Percentiles rank a stretch among this genome's conserved stretches.
Evolutionary conservation across 2,888 invertebrate genomes (phyloP).

Genomic region (Thecophora atra): DNA sequence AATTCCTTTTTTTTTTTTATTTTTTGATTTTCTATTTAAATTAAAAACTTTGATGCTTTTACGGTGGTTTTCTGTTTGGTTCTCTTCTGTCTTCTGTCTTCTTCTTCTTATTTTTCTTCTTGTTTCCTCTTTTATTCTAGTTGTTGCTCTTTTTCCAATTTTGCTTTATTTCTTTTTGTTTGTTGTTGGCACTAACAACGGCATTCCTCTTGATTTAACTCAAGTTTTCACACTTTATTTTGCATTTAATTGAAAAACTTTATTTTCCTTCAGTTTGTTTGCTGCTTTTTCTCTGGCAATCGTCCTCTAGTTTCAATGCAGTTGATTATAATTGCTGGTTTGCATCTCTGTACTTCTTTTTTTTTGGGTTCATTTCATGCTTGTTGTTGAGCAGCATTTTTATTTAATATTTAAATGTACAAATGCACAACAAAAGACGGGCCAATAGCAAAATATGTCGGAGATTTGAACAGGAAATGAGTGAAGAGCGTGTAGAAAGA

Average conservation of each 20-base stretch:
- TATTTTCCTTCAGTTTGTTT: slow-evolving; percentile 34
- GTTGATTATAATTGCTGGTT: not conserved
- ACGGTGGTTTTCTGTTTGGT: not conserved
- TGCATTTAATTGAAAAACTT: slow-evolving; percentile 44
- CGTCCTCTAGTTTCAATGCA: not conserved
- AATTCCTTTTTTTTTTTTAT: too few relatives aligned
- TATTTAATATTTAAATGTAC: too few relatives aligned
- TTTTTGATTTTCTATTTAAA: not conserved
- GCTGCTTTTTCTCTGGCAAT: slow-evolving; percentile 17
- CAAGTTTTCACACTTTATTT: slow-evolving; percentile 36
- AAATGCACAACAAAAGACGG: too few relatives aligned
- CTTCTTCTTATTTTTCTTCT: not conserved
- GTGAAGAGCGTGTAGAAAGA: too few relatives aligned
- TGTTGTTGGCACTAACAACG: not conserved
- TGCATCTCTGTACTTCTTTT: too few relatives aligned
- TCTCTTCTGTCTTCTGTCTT: not conserved
- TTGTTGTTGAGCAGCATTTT: too few relatives aligned
- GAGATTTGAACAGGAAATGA: too few relatives aligned
- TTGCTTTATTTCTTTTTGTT: too few relatives aligned
- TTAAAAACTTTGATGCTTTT: not conserved
- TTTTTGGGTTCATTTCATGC: not conserved
- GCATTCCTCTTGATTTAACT: slow-evolving; percentile 19
- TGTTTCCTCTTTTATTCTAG: not conserved
- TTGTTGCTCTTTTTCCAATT: too few relatives aligned
- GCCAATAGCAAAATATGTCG: too few relatives aligned